phyloP scores from a whole-genome alignment of 2,888 invertebrate species.

The Orthosia incerta region DNA sequence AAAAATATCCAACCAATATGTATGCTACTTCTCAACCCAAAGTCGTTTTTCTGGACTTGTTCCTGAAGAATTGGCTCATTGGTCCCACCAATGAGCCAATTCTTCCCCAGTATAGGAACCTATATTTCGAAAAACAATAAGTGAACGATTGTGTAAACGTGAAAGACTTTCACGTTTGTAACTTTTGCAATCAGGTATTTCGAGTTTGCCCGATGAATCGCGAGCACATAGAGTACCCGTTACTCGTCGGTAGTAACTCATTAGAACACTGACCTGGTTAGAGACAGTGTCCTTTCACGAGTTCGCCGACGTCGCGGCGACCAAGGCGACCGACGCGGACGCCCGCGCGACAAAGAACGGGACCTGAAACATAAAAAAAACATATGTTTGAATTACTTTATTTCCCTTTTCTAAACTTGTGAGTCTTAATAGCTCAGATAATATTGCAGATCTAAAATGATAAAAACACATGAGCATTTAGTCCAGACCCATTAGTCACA shows the following conservation, averaged over 20 bases:
- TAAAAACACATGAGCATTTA: not conserved
- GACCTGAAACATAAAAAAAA: conserved; percentile 85
- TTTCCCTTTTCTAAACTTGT: not conserved
- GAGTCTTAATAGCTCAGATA: not conserved
- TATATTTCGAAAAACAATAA: no score
- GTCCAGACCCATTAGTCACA: not conserved
- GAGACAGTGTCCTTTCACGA: conserved; percentile 83
- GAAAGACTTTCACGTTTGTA: not conserved
- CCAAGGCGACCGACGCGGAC: conserved; percentile 86
- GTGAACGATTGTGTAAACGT: no score
- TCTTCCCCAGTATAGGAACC: no score
- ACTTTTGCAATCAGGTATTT: not conserved
- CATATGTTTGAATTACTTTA: not conserved
- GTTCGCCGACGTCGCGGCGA: conserved; percentile 86
- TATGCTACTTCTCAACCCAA: no score
- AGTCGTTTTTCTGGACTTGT: no score
- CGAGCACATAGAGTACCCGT: not conserved
- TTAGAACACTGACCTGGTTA: conserved; percentile 78
- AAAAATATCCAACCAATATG: not conserved
- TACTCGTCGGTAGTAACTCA: not conserved
- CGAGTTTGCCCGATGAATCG: not conserved
- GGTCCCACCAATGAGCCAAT: no score
- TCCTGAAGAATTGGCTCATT: no score
- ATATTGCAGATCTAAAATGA: not conserved
- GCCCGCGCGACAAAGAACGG: conserved; percentile 92